Percentiles rank a stretch among this genome's conserved stretches.
Conservation (phyloP, 2,888 invertebrate species). For the Mesoligia furuncula region DNA sequence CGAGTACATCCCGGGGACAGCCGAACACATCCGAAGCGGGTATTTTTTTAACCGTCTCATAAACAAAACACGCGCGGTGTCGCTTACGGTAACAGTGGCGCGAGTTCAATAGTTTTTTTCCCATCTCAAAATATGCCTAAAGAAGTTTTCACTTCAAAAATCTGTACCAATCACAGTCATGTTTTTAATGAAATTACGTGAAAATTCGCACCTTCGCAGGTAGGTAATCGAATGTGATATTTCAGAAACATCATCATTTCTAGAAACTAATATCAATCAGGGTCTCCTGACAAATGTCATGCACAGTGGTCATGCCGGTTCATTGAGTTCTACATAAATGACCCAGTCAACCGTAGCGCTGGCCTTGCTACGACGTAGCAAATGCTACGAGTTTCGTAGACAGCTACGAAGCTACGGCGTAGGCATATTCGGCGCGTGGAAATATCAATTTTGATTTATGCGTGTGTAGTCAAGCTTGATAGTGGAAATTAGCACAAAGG, state of each 20-base stretch:
- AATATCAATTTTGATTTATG: slow-evolving; percentile 52
- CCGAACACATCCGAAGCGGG: no score
- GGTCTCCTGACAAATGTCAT: slow-evolving; percentile 43
- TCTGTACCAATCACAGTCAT: no score
- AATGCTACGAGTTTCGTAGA: slow-evolving; percentile 70
- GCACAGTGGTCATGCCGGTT: slow-evolving; percentile 30
- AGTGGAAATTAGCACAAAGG: slow-evolving; percentile 33
- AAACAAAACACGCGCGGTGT: no score
- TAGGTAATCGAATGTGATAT: not conserved
- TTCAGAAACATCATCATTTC: slow-evolving; percentile 1
- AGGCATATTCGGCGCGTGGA: slow-evolving; percentile 32
- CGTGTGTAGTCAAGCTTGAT: slow-evolving; percentile 23
- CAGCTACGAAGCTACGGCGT: slow-evolving; percentile 67
- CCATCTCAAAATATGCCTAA: no score
- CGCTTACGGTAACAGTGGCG: no score
- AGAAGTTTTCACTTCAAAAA: no score
- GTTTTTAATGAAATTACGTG: no score
- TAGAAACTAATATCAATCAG: slow-evolving; percentile 47
- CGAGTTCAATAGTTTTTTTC: no score
- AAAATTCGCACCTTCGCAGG: no score
- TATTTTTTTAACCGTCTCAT: no score
- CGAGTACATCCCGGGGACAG: no score
- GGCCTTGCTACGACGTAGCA: slow-evolving; percentile 69
- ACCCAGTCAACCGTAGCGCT: slow-evolving; percentile 54
- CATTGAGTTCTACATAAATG: slow-evolving; percentile 50